Conservation (phyloP, 2,113 vertebrate species). For the Sapayoa aenigma region DNA sequence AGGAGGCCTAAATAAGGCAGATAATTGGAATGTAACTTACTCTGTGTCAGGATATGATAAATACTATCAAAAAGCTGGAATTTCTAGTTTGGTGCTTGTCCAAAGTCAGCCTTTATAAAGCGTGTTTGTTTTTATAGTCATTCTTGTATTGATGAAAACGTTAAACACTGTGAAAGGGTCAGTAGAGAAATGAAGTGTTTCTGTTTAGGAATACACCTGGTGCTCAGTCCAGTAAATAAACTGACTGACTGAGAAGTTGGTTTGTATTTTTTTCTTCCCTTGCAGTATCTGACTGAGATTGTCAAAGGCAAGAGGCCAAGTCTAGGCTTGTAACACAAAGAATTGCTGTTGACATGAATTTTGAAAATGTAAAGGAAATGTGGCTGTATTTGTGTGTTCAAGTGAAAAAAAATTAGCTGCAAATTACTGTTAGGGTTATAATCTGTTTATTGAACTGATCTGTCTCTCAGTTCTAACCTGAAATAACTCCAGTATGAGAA, state of each 20-base stretch:
- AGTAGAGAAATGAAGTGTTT: neutral
- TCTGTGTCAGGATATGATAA: neutral
- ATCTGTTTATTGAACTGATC: neutral
- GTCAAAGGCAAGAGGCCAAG: neutral
- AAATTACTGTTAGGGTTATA: neutral
- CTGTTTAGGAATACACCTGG: neutral
- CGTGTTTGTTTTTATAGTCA: neutral
- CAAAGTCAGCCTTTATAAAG: neutral
- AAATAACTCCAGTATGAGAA: neutral
- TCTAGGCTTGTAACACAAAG: neutral
- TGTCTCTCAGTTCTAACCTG: neutral
- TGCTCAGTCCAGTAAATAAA: neutral
- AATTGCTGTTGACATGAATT: neutral
- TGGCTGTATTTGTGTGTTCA: neutral
- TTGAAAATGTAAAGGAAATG: neutral
- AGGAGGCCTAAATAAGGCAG: neutral
- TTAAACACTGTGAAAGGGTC: neutral
- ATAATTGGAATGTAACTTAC: neutral
- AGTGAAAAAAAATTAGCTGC: neutral
- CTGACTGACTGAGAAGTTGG: neutral
- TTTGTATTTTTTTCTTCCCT: neutral
- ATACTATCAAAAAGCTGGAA: neutral
- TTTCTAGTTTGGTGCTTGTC: neutral
- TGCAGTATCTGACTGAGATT: neutral
- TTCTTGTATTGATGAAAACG: neutral